Base-by-base conservation (phyloP, 2,888 invertebrate species). In the Onthophagus sagittarius region DNA sequence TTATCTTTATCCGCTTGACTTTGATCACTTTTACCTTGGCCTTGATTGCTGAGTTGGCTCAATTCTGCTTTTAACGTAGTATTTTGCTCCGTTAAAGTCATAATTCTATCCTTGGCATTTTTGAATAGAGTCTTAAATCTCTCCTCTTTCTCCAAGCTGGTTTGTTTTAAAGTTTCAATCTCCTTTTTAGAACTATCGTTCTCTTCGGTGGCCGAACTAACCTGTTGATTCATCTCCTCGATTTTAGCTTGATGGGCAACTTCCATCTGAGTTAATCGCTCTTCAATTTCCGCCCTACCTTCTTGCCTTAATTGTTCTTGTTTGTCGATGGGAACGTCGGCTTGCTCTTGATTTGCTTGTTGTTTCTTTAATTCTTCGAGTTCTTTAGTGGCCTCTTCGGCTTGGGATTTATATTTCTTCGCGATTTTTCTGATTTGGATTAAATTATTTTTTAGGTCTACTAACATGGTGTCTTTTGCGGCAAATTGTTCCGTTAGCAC, bases 371-470 rank as follows among this genome's bases (percentile, higher is more conserved):
- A 72, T 3, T 78, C 74, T 77, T 92, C 91, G 15, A 89, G 86
- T 13, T 89, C 88, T 82, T 92, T 93, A 0, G 88, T 87, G 15
- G 94, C 86, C 78, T 95, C 95, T 82, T 94, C 93, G 82, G 89
- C 95, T 78, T 93, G 94, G 7, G 90, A 92, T 84, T 97, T 97
- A 83, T 97, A 98, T 81, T 96, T 96, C 81, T 96, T 94, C 5
- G 97, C 98, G 78, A 98, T 95, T 83, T 94, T 96, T 78, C 94
- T 90, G 62, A 95, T 78, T 76, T 84, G 84, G 1, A 81, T 79
- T n/a, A 85, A 78, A 75, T 83, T 88, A 83, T 80, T 88, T 84
- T 80, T 85, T 63, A 85, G 77, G 74, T 85, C 85, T 63, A 88
- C 89, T 11, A 93, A 85, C 23, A 89, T 86, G 0, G 89, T 89